Percentiles rank a stretch among this genome's conserved stretches.
Conservation (phyloP, 2,113 vertebrate species). For the Chunga burmeisteri region DNA sequence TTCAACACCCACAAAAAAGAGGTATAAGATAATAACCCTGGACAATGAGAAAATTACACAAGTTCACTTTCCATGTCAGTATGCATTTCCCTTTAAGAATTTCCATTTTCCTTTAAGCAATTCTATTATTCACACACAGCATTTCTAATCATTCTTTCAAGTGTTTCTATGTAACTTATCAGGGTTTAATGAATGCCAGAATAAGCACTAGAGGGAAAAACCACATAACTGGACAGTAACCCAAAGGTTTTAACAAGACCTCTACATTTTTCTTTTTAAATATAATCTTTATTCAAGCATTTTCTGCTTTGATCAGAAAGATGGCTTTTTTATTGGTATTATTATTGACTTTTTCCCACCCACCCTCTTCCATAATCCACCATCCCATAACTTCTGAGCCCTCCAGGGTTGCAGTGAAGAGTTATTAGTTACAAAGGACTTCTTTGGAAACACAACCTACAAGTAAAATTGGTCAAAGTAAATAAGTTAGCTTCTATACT, state of each 20-base stretch:
- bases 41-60: slow-evolving; percentile 57
- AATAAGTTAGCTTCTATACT: not conserved
- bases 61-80: slow-evolving; percentile 64
- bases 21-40: slow-evolving; percentile 30
- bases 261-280: slow-evolving; percentile 54
- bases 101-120: slow-evolving; percentile 68
- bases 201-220: slow-evolving; percentile 59
- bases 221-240: slow-evolving; percentile 65
- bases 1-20: slow-evolving; percentile 12
- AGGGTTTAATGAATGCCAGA: slow-evolving; percentile 70
- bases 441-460: slow-evolving; percentile 16
- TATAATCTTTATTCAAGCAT: slow-evolving; percentile 55
- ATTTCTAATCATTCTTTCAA: slow-evolving; percentile 72
- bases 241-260: slow-evolving; percentile 60
- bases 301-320: slow-evolving; percentile 49
- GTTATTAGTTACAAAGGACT: slow-evolving; percentile 30
- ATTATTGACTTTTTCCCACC: slow-evolving; percentile 54
- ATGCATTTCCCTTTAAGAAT: slow-evolving; percentile 67
- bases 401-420: not conserved
- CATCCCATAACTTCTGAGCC: not conserved
- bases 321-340: slow-evolving; percentile 55
- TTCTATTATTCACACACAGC: slow-evolving; percentile 64
- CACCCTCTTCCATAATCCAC: not conserved
- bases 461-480: not conserved
- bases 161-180: slow-evolving; percentile 62